Conservation (phyloP, 2,113 vertebrate species). For the Nothocercus julius region DNA sequence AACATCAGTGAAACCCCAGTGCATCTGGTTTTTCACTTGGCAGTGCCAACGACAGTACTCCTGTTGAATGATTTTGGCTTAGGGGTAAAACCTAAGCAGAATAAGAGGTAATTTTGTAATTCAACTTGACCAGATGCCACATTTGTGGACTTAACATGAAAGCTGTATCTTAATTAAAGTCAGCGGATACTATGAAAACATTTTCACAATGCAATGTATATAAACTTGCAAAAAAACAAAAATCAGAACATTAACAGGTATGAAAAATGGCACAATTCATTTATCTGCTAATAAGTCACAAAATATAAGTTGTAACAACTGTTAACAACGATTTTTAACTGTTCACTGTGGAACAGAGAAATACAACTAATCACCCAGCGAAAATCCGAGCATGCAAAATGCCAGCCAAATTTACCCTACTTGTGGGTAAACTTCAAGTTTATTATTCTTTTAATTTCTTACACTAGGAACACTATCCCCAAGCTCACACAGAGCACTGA, state of each 20-base stretch:
- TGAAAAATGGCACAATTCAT: neutral
- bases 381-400: neutral
- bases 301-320: neutral
- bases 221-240: neutral
- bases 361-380: neutral
- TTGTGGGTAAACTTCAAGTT: neutral
- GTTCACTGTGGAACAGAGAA: neutral
- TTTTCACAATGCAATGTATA: neutral
- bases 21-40: neutral
- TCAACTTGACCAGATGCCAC: neutral
- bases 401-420: neutral
- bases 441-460: neutral
- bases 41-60: neutral
- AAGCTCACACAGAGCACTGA: neutral
- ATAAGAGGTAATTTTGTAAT: neutral
- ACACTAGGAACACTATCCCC: neutral
- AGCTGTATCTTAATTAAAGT: neutral
- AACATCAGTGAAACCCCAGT: neutral
- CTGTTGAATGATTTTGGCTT: neutral
- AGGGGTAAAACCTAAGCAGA: neutral
- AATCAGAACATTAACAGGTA: neutral
- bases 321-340: too few relatives aligned
- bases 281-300: neutral
- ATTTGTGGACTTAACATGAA: neutral
- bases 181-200: neutral